Conservation (phyloP, 2,888 invertebrate genomes). For the Agrotis exclamationis region DNA sequence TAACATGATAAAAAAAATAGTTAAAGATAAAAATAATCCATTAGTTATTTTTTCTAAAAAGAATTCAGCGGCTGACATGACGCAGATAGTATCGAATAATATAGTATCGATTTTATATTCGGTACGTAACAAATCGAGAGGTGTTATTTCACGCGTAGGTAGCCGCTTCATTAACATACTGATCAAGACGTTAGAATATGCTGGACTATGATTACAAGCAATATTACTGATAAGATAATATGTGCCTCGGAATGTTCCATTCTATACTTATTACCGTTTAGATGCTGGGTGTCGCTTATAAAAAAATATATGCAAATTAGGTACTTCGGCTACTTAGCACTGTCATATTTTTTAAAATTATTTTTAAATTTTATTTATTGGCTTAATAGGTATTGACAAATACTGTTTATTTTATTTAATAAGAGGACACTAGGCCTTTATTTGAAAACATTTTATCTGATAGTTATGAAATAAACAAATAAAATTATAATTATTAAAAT, state of each 20-base stretch:
- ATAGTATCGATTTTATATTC: constrained; percentile 52
- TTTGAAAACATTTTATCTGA: constrained; percentile 1
- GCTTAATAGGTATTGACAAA: background rate
- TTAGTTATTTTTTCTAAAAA: constrained; percentile 38
- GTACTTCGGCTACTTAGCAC: background rate
- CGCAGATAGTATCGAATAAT: constrained; percentile 40
- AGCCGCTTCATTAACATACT: constrained; percentile 66
- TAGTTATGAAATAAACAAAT: constrained; percentile 28
- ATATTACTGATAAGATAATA: constrained; percentile 56
- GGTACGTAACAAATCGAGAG: constrained; percentile 55
- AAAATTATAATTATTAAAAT: constrained; percentile 31
- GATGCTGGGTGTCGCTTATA: constrained; percentile 13
- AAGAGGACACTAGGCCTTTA: background rate
- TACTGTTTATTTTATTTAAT: background rate
- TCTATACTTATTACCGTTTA: constrained; percentile 30
- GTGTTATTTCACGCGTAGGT: constrained; percentile 65
- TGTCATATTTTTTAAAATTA: background rate
- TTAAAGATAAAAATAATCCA: constrained; percentile 31
- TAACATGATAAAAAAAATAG: constrained; percentile 19
- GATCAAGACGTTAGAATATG: constrained; percentile 66
- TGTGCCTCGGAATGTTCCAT: constrained; percentile 42
- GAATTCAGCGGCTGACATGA: constrained; percentile 11
- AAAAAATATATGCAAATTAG: constrained; percentile 35
- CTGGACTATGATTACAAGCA: constrained; percentile 57
- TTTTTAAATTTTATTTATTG: background rate